A percentile compares a stretch with the other conserved stretches of the same genome.
These are phyloP conservation scores for Pandemis cinnamomeana DNA, from an alignment of 2,888 invertebrate species.

Conservation along the genomic window DNA sequence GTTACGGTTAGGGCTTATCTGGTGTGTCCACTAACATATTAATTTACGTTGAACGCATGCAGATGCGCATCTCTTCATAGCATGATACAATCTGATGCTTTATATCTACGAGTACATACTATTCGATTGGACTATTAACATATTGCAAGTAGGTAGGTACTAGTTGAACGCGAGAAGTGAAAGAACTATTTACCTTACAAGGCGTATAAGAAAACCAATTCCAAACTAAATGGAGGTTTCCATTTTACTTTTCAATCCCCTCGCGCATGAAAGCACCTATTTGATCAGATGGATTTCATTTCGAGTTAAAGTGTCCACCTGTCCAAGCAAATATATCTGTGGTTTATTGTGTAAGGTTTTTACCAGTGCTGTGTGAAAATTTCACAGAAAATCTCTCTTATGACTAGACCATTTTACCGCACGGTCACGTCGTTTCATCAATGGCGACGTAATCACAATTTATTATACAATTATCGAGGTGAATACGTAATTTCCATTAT, in stretches of 20 bases:
- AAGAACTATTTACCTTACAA: not conserved
- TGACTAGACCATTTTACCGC: conserved; percentile 34
- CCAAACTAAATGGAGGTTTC: conserved; percentile 1
- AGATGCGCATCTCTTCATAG: conserved; percentile 12
- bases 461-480: conserved; percentile 35
- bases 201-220: not conserved
- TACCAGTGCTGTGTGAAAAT: conserved; percentile 11
- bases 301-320: conserved; percentile 21
- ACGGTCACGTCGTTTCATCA: conserved; percentile 36
- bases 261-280: conserved; percentile 3
- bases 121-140: not conserved
- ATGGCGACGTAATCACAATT: conserved; percentile 33
- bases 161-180: not conserved
- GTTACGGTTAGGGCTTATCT: conserved; percentile 6
- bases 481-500: conserved; percentile 42
- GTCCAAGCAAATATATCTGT: not conserved
- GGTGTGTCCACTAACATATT: conserved; percentile 23
- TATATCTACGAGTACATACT: not conserved
- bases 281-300: conserved; percentile 17
- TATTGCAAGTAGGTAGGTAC: not conserved
- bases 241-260: conserved; percentile 2
- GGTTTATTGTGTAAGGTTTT: conserved; percentile 17
- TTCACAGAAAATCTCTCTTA: conserved; percentile 33
- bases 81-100: conserved; percentile 13
- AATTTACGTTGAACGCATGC: conserved; percentile 16